Percentiles rank a stretch among this genome's conserved stretches.
These are phyloP conservation scores for Myotis yumanensis DNA, from an alignment of 2,113 vertebrate species.

Conservation along the genomic window DNA sequence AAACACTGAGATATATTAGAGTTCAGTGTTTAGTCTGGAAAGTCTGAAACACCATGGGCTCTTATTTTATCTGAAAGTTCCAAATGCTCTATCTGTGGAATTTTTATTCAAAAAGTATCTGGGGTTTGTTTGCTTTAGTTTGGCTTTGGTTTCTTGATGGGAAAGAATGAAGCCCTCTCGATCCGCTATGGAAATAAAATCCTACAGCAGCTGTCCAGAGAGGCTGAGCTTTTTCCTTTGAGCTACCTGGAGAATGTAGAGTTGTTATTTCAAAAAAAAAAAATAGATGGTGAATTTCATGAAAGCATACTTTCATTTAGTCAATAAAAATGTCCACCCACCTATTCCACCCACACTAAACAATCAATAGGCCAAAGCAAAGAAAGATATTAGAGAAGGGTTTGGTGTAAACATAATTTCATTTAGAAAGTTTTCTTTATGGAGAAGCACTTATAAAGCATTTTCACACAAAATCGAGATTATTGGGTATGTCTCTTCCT, in stretches of 20 bases:
- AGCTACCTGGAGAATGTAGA: conserved; percentile 62
- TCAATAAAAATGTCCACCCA: conserved; percentile 71
- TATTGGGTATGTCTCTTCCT: not conserved
- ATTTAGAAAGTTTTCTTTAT: conserved; percentile 39
- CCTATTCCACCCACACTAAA: conserved; percentile 47
- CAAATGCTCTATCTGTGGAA: not conserved
- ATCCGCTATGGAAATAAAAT: conserved; percentile 16
- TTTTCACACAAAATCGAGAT: conserved; percentile 47
- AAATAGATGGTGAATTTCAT: conserved; percentile 51
- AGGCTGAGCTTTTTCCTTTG: conserved; percentile 42
- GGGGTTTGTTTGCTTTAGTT: not conserved
- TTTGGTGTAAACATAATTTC: not conserved
- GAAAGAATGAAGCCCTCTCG: not conserved
- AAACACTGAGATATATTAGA: not conserved
- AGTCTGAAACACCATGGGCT: not conserved
- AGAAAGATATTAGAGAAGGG: conserved; percentile 51
- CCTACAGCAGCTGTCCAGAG: conserved; percentile 15
- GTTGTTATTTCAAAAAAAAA: conserved; percentile 67
- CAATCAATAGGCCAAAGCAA: conserved; percentile 65
- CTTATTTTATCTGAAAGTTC: not conserved
- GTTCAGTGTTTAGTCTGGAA: not conserved
- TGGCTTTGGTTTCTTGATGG: not conserved
- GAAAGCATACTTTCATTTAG: conserved; percentile 72
- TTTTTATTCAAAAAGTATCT: conserved; percentile 21
- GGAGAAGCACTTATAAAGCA: not conserved